Base-by-base conservation (phyloP, 2,113 vertebrate species). In the Serinus canaria region DNA sequence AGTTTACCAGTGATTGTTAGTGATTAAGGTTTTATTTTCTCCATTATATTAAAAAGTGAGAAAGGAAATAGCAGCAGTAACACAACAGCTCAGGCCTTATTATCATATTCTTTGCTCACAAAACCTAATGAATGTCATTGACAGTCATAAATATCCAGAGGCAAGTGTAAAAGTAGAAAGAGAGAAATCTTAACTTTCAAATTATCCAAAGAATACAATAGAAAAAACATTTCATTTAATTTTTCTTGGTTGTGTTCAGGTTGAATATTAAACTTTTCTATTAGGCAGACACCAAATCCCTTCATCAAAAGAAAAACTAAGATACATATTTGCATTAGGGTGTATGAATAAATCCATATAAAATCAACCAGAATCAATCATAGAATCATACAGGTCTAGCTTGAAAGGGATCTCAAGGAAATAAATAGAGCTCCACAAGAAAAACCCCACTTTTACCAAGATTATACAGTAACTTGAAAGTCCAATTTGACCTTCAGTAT, bases 21-120 rank as follows among this genome's bases (percentile, higher is more conserved):
- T 82, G 66, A 94, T 53, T 84, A 95, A 92, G 66, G 25, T 89
- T 93, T 82, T 89, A 50, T 82, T 76, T 95, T 76, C 37, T 87
- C 21, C 20, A 37, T 89, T 73, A 47, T 67, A 87, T 87, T 94
- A 91, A 96, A 94, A 87, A 83, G n/a, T 64, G 50, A 75, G 75
- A 44, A 92, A 63, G 62, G 95, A 95, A 89, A 83, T 30, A 70
- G 44, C 55, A 92, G 47, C 39, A 79, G 9, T 72, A 95, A 44
- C 52, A 86, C 23, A 79, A 74, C 39, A 75, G 14, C 22, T 93
- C n/a, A 92, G 50, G 24, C 11, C 21, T 91, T n/a, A 90, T 89
- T 78, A 68, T 60, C 94, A 50, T 55, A 13, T 68, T 86, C 74
- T 86, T 66, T 96, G n/a, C 91, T 93, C 75, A 92, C 67, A 59